These are phyloP conservation scores for Blomia tropicalis DNA, from an alignment of 2,888 invertebrate genomes.

Conservation along the genomic window DNA sequence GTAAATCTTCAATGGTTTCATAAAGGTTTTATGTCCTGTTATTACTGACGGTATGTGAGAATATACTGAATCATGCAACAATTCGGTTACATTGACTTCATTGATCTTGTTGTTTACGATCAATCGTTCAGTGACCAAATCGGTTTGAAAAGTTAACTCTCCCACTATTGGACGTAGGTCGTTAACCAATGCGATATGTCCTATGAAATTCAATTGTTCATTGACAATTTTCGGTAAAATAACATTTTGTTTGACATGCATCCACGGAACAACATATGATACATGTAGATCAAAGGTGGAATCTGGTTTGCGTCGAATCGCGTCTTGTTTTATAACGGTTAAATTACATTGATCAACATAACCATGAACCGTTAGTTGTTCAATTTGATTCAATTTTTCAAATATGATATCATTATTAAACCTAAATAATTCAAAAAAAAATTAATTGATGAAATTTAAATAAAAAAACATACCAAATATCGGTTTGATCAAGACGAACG, in stretches of 20 bases:
- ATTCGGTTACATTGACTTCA: constrained; percentile 4
- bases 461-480: neutral
- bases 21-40: constrained; percentile 1
- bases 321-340: neutral
- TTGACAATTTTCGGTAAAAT: neutral
- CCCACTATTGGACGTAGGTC: neutral
- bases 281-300: neutral
- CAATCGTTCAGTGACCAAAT: constrained; percentile 4
- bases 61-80: constrained; percentile 15
- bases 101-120: neutral
- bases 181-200: neutral
- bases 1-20: neutral
- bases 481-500: neutral
- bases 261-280: neutral
- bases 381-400: neutral
- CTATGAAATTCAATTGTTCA: neutral
- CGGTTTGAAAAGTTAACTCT: constrained; percentile 2
- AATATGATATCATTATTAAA: constrained; percentile 4
- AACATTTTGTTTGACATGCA: neutral
- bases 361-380: neutral
- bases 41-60: constrained; percentile 1
- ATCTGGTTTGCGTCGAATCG: neutral
- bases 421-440: no score
- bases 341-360: neutral
- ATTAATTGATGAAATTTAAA: neutral